Evolutionary conservation across 2,113 vertebrate genomes (phyloP).

Genomic region (Beaufortia kweichowensis): DNA sequence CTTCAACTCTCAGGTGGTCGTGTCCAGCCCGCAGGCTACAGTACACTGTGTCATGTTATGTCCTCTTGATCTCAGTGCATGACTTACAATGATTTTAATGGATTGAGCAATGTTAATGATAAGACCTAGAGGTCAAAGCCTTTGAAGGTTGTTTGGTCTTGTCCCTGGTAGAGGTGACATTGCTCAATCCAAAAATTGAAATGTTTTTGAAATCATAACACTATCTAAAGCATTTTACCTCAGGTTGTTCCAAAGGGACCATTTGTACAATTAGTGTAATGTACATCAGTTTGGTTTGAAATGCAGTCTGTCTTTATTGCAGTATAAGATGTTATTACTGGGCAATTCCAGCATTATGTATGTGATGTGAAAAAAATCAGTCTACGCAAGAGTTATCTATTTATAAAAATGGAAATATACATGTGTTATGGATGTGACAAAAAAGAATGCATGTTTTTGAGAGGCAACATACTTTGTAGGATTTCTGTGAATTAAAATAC

Average conservation of each 20-base stretch:
- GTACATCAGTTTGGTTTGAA: neutral
- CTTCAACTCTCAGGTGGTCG: constrained; percentile 60
- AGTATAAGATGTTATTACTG: too few species aligned
- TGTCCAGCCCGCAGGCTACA: constrained; percentile 41
- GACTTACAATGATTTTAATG: constrained; percentile 47
- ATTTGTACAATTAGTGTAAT: neutral
- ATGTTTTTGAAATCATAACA: neutral
- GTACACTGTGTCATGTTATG: constrained; percentile 41
- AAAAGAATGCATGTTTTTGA: too few species aligned
- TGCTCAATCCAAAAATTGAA: neutral
- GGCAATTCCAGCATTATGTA: too few species aligned
- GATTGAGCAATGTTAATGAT: constrained; percentile 13
- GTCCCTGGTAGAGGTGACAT: neutral
- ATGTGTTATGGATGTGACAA: too few species aligned
- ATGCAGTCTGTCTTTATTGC: too few species aligned
- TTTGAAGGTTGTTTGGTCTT: neutral
- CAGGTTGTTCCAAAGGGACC: neutral
- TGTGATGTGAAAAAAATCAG: too few species aligned
- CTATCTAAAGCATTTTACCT: neutral
- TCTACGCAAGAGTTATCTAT: too few species aligned
- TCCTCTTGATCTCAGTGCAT: constrained; percentile 43
- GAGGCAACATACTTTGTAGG: too few species aligned
- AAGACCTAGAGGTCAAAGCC: constrained; percentile 1
- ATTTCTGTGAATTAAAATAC: too few species aligned
- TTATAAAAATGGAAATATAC: too few species aligned